Conservation (phyloP, 2,888 invertebrate species). For the Tetragonisca angustula region DNA sequence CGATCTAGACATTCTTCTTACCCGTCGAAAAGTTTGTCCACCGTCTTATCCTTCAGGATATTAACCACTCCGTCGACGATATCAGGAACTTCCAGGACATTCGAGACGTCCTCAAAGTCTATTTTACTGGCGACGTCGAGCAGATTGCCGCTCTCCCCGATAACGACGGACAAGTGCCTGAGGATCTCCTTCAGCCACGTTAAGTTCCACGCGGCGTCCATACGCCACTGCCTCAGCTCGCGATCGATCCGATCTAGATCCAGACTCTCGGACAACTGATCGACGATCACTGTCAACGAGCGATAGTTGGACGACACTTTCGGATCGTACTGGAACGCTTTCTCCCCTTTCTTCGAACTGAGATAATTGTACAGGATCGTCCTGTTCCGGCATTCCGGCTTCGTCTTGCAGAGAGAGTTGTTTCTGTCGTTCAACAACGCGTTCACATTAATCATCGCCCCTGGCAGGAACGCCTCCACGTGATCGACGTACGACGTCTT, state of each 20-base stretch:
- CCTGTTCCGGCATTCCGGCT: constrained; percentile 64
- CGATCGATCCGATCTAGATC: constrained; percentile 73
- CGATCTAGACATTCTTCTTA: constrained; percentile 68
- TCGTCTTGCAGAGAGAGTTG: constrained; percentile 65
- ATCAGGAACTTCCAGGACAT: constrained; percentile 79
- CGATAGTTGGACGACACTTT: constrained; percentile 71
- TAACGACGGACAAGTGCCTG: constrained; percentile 81
- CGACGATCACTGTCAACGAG: constrained; percentile 71
- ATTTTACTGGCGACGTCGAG: constrained; percentile 84
- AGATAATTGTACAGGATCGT: constrained; percentile 70
- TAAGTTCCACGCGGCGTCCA: constrained; percentile 85
- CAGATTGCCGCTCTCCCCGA: constrained; percentile 84
- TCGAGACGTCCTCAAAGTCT: constrained; percentile 83
- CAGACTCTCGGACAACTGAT: constrained; percentile 69
- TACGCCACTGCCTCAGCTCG: constrained; percentile 80
- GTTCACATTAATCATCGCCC: constrained; percentile 79
- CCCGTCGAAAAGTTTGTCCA: constrained; percentile 85
- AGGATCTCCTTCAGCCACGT: constrained; percentile 85
- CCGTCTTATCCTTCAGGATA: constrained; percentile 84
- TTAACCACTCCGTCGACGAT: constrained; percentile 84
- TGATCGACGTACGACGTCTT: constrained; percentile 60
- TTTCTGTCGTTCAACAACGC: constrained; percentile 67
- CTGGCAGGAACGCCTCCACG: constrained; percentile 71
- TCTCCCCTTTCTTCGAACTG: constrained; percentile 72
- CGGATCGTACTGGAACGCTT: constrained; percentile 75